phyloP scores from a whole-genome alignment of 2,797 vertebrate genomes.

The Chiroxiphia lanceolata region DNA sequence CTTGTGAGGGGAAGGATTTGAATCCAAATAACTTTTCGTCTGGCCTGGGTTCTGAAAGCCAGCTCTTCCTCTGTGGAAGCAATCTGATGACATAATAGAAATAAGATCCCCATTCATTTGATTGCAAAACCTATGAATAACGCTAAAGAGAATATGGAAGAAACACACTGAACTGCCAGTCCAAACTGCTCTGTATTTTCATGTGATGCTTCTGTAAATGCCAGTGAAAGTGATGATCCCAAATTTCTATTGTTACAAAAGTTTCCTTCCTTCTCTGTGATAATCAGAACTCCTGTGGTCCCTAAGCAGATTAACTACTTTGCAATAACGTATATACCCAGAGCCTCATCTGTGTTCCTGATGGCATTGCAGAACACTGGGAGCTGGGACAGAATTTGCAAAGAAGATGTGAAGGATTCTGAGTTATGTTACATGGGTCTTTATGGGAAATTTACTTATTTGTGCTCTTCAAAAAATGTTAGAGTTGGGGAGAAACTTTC shows the following conservation, averaged over 20 bases:
- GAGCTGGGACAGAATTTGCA: background rate
- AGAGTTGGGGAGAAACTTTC: background rate
- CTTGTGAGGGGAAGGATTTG: background rate
- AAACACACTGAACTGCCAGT: background rate
- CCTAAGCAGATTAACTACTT: background rate
- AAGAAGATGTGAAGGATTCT: background rate
- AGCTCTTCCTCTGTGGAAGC: background rate
- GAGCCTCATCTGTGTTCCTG: background rate
- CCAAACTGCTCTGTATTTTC: background rate
- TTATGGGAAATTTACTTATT: background rate
- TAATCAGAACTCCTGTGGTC: background rate
- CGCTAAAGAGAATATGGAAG: background rate
- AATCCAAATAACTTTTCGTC: background rate
- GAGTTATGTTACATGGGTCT: background rate
- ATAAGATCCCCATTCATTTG: background rate
- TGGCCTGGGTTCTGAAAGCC: background rate
- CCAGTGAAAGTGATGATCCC: background rate
- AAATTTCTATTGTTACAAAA: background rate
- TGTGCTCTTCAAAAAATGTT: background rate
- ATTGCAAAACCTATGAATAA: background rate
- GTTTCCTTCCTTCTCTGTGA: background rate
- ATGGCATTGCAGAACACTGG: background rate
- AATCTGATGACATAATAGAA: background rate
- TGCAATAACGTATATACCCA: background rate
- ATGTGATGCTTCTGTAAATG: background rate